Conservation (phyloP, 2,888 invertebrate species). For the Pomacea canaliculata region DNA sequence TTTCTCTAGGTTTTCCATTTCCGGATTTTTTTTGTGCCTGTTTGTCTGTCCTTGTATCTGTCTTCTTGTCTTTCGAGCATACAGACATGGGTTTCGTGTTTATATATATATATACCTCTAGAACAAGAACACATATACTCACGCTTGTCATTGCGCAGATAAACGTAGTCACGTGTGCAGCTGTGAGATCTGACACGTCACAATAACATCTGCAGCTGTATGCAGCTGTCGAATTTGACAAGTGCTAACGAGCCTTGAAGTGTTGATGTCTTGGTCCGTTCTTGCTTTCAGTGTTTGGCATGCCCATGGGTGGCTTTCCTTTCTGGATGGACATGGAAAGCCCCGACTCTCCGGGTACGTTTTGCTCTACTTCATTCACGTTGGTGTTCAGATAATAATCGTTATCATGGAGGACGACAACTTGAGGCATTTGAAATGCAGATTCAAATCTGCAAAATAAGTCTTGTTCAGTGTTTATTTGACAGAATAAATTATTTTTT, state of each 20-base stretch:
- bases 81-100: not conserved
- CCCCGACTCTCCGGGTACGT: slow-evolving; percentile 15
- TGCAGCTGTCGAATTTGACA: too few species aligned
- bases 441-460: too few species aligned
- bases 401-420: too few species aligned
- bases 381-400: not conserved
- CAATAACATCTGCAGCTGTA: too few species aligned
- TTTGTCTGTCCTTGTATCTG: slow-evolving; percentile 8
- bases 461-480: too few species aligned
- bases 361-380: not conserved
- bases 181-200: too few species aligned
- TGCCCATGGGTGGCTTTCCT: slow-evolving; percentile 13
- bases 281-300: not conserved
- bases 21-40: not conserved
- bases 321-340: slow-evolving; percentile 15
- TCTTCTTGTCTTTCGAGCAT: slow-evolving; percentile 2
- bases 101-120: not conserved
- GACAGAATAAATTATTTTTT: too few species aligned
- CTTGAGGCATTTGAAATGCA: too few species aligned
- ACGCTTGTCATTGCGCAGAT: not conserved
- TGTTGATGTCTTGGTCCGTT: too few species aligned
- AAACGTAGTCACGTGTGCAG: too few species aligned
- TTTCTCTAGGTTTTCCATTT: not conserved
- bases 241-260: too few species aligned
- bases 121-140: not conserved